Base-by-base conservation (phyloP, 2,888 invertebrate genomes). In the Cistogaster globosa region DNA sequence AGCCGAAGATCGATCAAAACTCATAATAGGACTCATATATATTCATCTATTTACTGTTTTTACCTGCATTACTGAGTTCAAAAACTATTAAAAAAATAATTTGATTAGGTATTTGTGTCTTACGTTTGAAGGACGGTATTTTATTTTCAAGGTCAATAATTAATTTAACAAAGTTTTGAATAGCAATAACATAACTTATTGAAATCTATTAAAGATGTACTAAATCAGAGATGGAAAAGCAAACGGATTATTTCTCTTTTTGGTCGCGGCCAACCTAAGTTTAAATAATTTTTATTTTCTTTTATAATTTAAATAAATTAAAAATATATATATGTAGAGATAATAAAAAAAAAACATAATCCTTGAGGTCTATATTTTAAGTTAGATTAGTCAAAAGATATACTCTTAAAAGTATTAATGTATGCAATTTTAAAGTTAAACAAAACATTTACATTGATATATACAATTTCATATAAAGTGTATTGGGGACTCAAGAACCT, bases 51-150 rank as follows among this genome's bases (percentile, higher is more conserved):
- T 26, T 26, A 26, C 26, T 26, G 26, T 26, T 26, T 26, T 26
- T 26, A 26, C 26, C 26, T 26, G 26, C 4, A 26, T 26, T 26
- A 26, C 26, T 26, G 26, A 26, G 26, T 26, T 2, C 2, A 26
- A 26, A 26, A 26, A 2, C 26, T 26, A 51, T 51, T 55, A 38
- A 38, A 68, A 68, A 68, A 68, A 18, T 51, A 22, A 9, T 48
- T 7, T 68, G 4, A 26, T 26, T 26, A 26, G 9, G 20, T 38
- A 20, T 38, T 68, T 72, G 26, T 9, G 65, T 76, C 58, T 76
- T 76, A 67, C 48, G 58, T 51, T 76, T 76, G 76, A 67, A 76
- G 76, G 76, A 76, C 76, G 76, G 76, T 76, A 76, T 67, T 76
- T 76, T 76, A 67, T 76, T 76, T 67, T 67, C 48, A 76, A 45